Base-by-base conservation (phyloP, 2,113 vertebrate genomes). In the Xyliphius kryptos region DNA sequence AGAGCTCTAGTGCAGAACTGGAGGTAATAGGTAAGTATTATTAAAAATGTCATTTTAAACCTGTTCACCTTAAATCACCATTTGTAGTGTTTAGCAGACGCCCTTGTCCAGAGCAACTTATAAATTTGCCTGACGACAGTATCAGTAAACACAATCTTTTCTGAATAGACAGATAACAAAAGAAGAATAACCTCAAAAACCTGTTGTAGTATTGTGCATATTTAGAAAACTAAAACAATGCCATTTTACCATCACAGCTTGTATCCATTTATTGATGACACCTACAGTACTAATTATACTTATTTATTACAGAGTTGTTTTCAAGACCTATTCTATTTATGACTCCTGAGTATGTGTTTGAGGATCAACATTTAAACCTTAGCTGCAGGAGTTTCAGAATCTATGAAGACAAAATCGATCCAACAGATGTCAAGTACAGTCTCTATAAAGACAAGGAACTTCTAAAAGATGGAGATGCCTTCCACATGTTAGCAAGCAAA, bases 11-110 rank as follows among this genome's bases (percentile, higher is more conserved):
- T 5, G 0, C 22, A 5, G 8, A 1, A 1, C 60, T 86, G 20
- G 61, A 2, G 2, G 82, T 88, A 50, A 63, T 57, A 76, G 81
- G 87, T 70, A 73, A 77, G n/a, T n/a, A n/a, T n/a, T n/a, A n/a
- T n/a, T n/a, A n/a, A n/a, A n/a, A n/a, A n/a, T n/a, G n/a, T n/a
- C n/a, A n/a, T n/a, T n/a, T n/a, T n/a, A n/a, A n/a, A n/a, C n/a
- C n/a, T n/a, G n/a, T n/a, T n/a, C n/a, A n/a, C n/a, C n/a, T n/a
- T n/a, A n/a, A n/a, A n/a, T n/a, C n/a, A n/a, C n/a, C n/a, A n/a
- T n/a, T n/a, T n/a, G n/a, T n/a, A n/a, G n/a, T n/a, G n/a, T n/a
- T n/a, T n/a, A n/a, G n/a, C n/a, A n/a, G n/a, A n/a, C n/a, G n/a
- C n/a, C n/a, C n/a, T n/a, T n/a, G n/a, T n/a, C n/a, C n/a, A n/a